These are phyloP conservation scores for Bubo blakistoni DNA, from an alignment of 2,113 vertebrate genomes.

Conservation along the genomic window DNA sequence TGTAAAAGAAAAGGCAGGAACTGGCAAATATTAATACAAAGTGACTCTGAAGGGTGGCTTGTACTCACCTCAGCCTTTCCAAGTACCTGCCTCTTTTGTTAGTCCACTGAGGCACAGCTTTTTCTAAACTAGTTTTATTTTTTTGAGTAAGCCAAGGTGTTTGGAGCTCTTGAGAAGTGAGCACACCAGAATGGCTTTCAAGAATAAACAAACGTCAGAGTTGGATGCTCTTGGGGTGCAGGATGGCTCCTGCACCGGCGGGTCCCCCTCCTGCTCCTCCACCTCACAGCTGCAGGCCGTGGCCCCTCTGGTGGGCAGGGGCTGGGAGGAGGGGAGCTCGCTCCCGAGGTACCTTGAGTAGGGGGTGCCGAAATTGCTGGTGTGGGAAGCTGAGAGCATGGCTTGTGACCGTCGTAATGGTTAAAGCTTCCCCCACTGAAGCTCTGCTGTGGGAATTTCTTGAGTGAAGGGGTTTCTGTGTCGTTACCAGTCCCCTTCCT, in stretches of 20 bases:
- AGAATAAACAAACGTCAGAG: not conserved
- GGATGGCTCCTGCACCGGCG: accelerated
- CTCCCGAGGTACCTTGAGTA: not conserved
- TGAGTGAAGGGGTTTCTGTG: not conserved
- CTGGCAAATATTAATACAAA: not conserved
- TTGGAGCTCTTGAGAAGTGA: not conserved
- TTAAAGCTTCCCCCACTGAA: not conserved
- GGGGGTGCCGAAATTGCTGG: not conserved
- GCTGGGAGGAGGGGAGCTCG: not conserved
- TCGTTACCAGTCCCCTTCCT: not conserved
- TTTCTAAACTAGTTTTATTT: not conserved
- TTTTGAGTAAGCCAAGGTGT: not conserved
- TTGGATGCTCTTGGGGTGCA: not conserved
- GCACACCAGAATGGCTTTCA: not conserved
- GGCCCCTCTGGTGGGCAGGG: not conserved
- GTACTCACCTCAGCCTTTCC: not conserved
- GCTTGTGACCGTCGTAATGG: accelerated
- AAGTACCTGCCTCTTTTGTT: not conserved
- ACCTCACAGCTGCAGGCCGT: accelerated
- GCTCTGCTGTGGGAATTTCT: not conserved
- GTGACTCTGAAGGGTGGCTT: not conserved
- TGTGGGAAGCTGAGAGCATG: not conserved
- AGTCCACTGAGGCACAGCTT: not conserved
- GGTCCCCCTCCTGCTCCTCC: not conserved
- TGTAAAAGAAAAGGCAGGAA: not conserved